These are phyloP conservation scores for Aphelinus certus DNA, from an alignment of 1,140 invertebrate genomes.

Conservation along the genomic window DNA sequence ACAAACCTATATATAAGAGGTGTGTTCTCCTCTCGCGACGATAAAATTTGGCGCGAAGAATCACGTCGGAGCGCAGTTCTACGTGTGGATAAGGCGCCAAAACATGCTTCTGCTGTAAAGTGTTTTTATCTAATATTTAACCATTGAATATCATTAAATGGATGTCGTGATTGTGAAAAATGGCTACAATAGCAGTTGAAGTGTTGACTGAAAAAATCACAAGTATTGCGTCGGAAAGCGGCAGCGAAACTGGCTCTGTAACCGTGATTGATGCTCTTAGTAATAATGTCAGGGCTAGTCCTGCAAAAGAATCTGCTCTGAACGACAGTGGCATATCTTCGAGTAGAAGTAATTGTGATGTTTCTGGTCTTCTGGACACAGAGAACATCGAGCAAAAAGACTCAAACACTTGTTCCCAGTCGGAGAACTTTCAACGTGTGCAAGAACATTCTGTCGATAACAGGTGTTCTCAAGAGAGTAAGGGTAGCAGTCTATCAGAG, in stretches of 20 bases:
- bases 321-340: slow-evolving; percentile 19
- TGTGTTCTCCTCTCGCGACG: background rate
- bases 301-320: background rate
- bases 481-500: background rate
- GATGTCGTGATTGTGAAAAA: background rate
- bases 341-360: background rate
- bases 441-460: slow-evolving; percentile 5
- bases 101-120: background rate
- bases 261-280: slow-evolving; percentile 5
- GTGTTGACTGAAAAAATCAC: background rate
- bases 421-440: background rate
- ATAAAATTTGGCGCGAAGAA: slow-evolving; percentile 36
- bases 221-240: background rate
- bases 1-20: background rate
- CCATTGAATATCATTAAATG: too few species aligned
- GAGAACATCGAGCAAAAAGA: background rate
- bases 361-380: background rate
- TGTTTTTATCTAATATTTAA: background rate
- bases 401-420: background rate
- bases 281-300: slow-evolving; percentile 12
- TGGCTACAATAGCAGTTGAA: slow-evolving; percentile 12
- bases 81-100: slow-evolving; percentile 10
- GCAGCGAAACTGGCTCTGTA: background rate
- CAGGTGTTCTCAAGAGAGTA: slow-evolving; percentile 19
- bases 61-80: background rate